phyloP scores from a whole-genome alignment of 2,888 invertebrate genomes.

The Caenorhabditis virilis region DNA sequence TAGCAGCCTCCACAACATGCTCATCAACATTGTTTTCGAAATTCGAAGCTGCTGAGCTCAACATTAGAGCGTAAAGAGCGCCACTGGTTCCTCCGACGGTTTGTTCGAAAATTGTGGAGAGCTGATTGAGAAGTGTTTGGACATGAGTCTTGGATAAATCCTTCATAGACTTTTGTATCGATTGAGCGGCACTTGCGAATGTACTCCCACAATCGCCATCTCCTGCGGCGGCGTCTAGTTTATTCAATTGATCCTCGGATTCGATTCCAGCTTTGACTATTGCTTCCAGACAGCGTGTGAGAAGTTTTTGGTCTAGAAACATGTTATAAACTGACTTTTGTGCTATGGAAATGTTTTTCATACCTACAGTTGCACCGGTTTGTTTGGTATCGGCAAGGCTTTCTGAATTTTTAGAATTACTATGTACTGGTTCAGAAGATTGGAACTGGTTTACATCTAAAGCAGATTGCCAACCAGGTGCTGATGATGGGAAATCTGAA shows the following conservation, averaged over 20 bases:
- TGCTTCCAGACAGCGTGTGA: neutral
- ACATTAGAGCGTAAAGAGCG: conserved; percentile 60
- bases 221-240: conserved; percentile 77
- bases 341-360: too few relatives aligned
- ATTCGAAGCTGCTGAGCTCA: conserved; percentile 42
- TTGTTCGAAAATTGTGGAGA: conserved; percentile 55
- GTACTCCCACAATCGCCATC: conserved; percentile 79
- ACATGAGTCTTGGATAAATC: conserved; percentile 25
- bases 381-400: neutral
- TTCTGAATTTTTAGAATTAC: neutral
- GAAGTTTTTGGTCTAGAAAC: neutral
- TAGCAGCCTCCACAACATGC: conserved; percentile 17
- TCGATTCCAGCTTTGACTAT: conserved; percentile 73
- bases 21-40: conserved; percentile 15
- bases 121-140: conserved; percentile 45
- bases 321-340: too few relatives aligned
- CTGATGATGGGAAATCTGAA: conserved; percentile 4
- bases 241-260: conserved; percentile 74
- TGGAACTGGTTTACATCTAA: neutral
- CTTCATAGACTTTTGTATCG: conserved; percentile 7
- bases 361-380: too few relatives aligned
- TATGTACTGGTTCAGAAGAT: neutral
- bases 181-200: conserved; percentile 35
- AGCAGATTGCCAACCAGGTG: conserved; percentile 21
- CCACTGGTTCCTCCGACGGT: conserved; percentile 63